Conservation (phyloP, 2,888 invertebrate genomes). For the Himalopsyche tibetana region DNA sequence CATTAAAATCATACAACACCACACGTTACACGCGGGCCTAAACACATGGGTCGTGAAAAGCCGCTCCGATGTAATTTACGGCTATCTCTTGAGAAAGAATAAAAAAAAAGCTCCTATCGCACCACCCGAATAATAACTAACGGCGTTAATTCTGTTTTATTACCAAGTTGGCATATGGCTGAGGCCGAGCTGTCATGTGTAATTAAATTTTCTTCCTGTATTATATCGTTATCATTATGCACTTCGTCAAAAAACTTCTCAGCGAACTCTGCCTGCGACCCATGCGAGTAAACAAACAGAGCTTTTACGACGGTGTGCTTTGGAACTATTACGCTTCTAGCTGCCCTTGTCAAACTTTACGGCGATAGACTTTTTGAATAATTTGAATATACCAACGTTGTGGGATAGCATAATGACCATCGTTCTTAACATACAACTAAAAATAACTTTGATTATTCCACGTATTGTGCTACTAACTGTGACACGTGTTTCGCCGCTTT, state of each 20-base stretch:
- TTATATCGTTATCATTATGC: constrained; percentile 31
- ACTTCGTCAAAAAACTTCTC: neutral
- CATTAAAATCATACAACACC: no score
- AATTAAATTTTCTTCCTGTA: constrained; percentile 17
- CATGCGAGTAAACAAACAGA: constrained; percentile 40
- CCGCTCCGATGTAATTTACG: neutral
- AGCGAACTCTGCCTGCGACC: neutral
- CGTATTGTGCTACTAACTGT: no score
- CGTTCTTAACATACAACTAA: no score
- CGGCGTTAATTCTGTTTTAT: constrained; percentile 4
- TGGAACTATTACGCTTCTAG: no score
- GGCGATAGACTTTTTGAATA: no score
- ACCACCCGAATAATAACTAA: constrained; percentile 23
- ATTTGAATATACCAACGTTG: no score
- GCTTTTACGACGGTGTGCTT: constrained; percentile 46
- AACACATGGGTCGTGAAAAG: neutral
- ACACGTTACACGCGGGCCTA: no score
- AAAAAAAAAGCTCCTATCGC: neutral
- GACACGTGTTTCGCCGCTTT: no score
- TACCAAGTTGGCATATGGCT: neutral
- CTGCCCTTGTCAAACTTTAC: no score
- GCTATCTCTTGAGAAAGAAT: neutral
- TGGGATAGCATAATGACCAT: no score
- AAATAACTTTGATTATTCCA: no score
- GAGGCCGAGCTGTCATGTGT: neutral